These are phyloP conservation scores for Drosophila neocordata DNA, from an alignment of 1,140 invertebrate genomes.

Conservation along the genomic window DNA sequence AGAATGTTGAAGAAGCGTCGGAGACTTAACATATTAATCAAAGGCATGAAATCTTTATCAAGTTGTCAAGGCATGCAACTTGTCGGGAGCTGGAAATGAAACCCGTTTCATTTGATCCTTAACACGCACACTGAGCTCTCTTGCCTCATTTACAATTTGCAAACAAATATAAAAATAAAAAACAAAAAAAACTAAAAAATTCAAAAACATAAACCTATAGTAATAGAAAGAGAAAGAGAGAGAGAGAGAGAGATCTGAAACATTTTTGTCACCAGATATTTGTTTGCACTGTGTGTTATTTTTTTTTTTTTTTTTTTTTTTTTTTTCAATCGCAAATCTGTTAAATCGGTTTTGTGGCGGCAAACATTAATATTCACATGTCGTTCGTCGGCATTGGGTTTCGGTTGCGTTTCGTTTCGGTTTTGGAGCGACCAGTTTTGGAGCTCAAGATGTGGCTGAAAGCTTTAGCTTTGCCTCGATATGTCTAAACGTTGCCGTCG, in stretches of 20 bases:
- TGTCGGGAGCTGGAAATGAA: slow-evolving; percentile 41
- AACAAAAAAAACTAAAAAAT: background rate
- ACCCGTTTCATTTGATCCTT: slow-evolving; percentile 79
- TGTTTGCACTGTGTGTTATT: slow-evolving; percentile 26
- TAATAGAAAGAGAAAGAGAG: slow-evolving; percentile 26
- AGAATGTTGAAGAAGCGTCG: slow-evolving; percentile 1
- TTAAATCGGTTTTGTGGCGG: slow-evolving; percentile 43
- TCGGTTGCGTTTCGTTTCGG: slow-evolving; percentile 8
- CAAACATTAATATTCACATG: slow-evolving; percentile 79
- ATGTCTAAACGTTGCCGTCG: background rate
- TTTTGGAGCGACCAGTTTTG: slow-evolving; percentile 32
- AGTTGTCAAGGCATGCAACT: slow-evolving; percentile 67
- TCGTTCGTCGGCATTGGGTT: slow-evolving; percentile 46
- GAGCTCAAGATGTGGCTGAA: background rate
- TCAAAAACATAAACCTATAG: slow-evolving; percentile 13
- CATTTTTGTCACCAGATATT: slow-evolving; percentile 66
- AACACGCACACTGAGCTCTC: slow-evolving; percentile 55
- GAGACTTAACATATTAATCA: slow-evolving; percentile 77
- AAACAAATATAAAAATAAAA: slow-evolving; percentile 48
- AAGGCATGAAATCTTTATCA: slow-evolving; percentile 81
- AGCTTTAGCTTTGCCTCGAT: slow-evolving; percentile 26
- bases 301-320: background rate
- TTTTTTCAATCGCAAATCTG: slow-evolving; percentile 8
- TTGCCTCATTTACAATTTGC: slow-evolving; percentile 67
- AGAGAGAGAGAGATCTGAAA: slow-evolving; percentile 38